Base-by-base conservation (phyloP, 2,113 vertebrate genomes). In the Pycnonotus jocosus region DNA sequence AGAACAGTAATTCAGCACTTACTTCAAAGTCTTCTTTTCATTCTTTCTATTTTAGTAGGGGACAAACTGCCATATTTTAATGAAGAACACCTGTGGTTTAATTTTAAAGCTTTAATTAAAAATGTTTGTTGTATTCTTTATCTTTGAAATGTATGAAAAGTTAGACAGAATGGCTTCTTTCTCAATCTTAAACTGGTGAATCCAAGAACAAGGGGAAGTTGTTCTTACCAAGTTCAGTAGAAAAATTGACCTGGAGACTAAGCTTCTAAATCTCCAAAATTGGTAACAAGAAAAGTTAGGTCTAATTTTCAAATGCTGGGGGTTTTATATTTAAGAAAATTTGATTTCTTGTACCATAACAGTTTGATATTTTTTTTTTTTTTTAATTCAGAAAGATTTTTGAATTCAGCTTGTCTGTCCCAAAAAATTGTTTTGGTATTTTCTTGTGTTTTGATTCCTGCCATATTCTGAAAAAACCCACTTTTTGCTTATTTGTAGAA, bases 271-370 rank as follows among this genome's bases (percentile, higher is more conserved):
- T 70, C 8, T n/a, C 25, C 61, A n/a, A 14, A 61, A 45, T 0
- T 48, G 12, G 10, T 22, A 81, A 31, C 17, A 51, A 37, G 15
- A 14, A 47, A 73, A 61, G 2, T 65, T 31, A n/a, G 6, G 9
- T 83, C 9, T 31, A 18, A 20, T 83, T 68, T 72, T 82, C 48
- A 69, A 17, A 27, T 38, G 14, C 18, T 54, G 19, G 6, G 3
- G 3, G 7, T 20, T 53, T 74, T 60, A 8, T 69, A 31, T 31
- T 58, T 50, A 51, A 51, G 18, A 42, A 86, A 58, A 15, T 1
- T 38, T 7, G 1, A 1, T 51, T 60, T 37, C 5, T 45, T 70
- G 6, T 1, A 1, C 18, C 13, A 0, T 31, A 57, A 86, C 60
- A 72, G 30, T 35, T n/a, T 31, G 1, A 0, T 7, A 12, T 12